Evolutionary conservation across 2,888 invertebrate genomes (phyloP), one percentile per base, ranked within the genome.

Genomic region (Diadegma fenestrale): DNA sequence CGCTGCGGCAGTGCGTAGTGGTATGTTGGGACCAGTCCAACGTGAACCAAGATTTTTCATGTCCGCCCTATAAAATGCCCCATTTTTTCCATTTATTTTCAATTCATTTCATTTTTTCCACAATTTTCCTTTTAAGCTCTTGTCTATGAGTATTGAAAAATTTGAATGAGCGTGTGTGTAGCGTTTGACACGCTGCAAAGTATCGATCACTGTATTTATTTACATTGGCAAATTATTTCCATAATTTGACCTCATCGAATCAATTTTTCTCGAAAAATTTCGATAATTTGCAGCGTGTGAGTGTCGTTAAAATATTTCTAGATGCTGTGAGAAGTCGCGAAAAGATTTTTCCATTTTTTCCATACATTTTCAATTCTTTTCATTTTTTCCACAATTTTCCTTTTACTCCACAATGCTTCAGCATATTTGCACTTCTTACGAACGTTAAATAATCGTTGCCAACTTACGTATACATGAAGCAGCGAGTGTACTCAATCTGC

Each of bases 11-110:
- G 95, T 95, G 95, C 95, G 95, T 85, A 85, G 85, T 95, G 95
- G 95, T 95, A 95, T 95, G 95, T 95, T 95, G 95, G 96, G 95
- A 95, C 95, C 96, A 95, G 95, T 95, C 95, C 95, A 95, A 94
- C 95, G 95, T 94, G 95, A 95, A 95, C 95, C 95, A 95, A 95
- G 95, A 96, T 96, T 95, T 96, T 95, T 96, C 96, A 96, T 96
- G 96, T 96, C 96, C 96, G 96, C 95, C 95, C 96, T 96, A 94
- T 7, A 93, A 94, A 81, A 68, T 26, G 37, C 69, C 22, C 0
- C 30, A 64, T 12, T 48, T 64, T 22, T 14, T 58, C 2, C 1
- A 26, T 26, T 5, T 14, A 14, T 5, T 12, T 58, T n/a, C 4
- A 14, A 58, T 14, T 0, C 10, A 54, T 12, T 26, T 22, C 22